phyloP scores from a whole-genome alignment of 2,888 invertebrate species.

The Theodoxus fluviatilis region DNA sequence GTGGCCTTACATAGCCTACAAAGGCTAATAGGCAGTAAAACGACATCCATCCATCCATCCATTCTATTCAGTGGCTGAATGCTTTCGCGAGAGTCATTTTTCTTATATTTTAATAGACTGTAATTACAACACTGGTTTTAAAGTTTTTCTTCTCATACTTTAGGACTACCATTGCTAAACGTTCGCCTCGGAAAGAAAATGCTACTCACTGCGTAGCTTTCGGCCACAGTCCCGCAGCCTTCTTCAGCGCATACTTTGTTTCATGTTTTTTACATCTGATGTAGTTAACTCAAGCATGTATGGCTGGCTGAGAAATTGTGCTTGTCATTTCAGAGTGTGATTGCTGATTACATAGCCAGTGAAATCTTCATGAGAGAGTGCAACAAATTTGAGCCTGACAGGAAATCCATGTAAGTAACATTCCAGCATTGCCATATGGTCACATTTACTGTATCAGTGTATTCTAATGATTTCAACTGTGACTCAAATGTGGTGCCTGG shows the following conservation, averaged over 20 bases:
- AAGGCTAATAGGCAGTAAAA: too few relatives aligned
- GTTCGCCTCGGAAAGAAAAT: too few relatives aligned
- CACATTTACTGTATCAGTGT: neutral
- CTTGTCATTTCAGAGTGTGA: conserved; percentile 26
- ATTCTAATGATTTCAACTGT: neutral
- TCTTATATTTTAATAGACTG: too few relatives aligned
- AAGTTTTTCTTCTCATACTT: too few relatives aligned
- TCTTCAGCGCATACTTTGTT: neutral
- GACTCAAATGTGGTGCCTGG: neutral
- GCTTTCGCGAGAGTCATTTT: too few relatives aligned
- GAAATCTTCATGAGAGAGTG: conserved; percentile 42
- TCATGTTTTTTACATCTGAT: neutral
- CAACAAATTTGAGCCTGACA: conserved; percentile 34
- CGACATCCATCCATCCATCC: too few relatives aligned
- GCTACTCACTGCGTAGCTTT: too few relatives aligned
- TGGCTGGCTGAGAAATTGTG: neutral
- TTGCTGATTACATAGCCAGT: conserved; percentile 29
- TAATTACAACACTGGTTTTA: too few relatives aligned
- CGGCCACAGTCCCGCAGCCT: too few relatives aligned
- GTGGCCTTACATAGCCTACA: too few relatives aligned
- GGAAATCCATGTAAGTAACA: conserved; percentile 36
- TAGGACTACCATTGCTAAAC: too few relatives aligned
- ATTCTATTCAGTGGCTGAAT: too few relatives aligned
- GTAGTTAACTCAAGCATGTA: neutral
- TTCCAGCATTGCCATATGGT: neutral